These are phyloP conservation scores for Heliconius hermathena DNA, from an alignment of 1,140 invertebrate genomes.

Conservation along the genomic window DNA sequence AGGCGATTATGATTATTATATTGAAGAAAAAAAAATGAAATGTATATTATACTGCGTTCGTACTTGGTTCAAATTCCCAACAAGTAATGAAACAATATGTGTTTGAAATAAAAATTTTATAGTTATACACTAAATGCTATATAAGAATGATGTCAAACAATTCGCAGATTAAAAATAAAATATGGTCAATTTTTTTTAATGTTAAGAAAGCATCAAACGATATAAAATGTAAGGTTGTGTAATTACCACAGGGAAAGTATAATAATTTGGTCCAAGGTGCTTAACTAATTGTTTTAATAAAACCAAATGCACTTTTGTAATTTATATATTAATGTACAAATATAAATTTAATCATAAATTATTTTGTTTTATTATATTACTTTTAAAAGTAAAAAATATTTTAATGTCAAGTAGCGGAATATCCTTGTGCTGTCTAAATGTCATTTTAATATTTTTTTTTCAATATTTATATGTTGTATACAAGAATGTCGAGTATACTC, in stretches of 20 bases:
- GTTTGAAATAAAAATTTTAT: neutral
- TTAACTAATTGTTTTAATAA: slow-evolving; percentile 20
- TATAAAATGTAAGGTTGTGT: slow-evolving; percentile 27
- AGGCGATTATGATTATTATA: neutral
- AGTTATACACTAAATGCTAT: neutral
- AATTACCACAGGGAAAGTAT: slow-evolving; percentile 23
- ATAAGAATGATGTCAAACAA: neutral
- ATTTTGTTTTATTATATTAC: slow-evolving; percentile 5
- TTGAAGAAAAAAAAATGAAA: neutral
- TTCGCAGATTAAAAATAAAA: neutral
- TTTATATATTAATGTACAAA: slow-evolving; percentile 32
- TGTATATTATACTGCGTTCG: neutral
- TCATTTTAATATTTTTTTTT: neutral
- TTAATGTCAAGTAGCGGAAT: neutral
- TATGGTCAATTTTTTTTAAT: neutral
- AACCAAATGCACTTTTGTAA: slow-evolving; percentile 28
- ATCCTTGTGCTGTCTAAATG: slow-evolving; percentile 2
- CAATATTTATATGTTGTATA: neutral
- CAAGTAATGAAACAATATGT: neutral
- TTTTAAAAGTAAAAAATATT: neutral
- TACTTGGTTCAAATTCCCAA: neutral
- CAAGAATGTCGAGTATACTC: too few relatives aligned
- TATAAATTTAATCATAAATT: slow-evolving; percentile 1
- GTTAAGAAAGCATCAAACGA: neutral
- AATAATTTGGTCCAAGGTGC: slow-evolving; percentile 26